Base-by-base conservation (phyloP, 1,140 invertebrate species). In the Orius insidiosus region DNA sequence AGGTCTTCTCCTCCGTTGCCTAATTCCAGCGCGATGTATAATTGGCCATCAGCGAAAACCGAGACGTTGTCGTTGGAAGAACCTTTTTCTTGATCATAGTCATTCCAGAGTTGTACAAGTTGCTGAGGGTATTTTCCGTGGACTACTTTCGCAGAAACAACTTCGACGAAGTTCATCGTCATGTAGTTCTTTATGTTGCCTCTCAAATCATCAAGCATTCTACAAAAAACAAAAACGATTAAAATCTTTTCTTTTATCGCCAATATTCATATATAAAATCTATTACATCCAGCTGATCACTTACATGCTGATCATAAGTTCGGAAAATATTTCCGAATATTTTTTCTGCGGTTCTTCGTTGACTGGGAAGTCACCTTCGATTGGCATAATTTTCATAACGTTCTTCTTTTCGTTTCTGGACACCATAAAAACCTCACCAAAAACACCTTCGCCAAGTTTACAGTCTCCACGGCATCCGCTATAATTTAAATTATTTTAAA, bases 371-470 rank as follows among this genome's bases (percentile, higher is more conserved):
- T 62, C 55, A 4, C 84, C 84, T 59, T 84, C 82, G 36, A 88
- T 78, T 1, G 85, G 84, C 48, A 89, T 82, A 34, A 88, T 69
- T 68, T 89, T 90, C 54, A 87, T 67, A n/a, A 88, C 82, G 32
- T 72, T 69, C 33, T 62, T 62, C 4, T 10, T 14, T 31, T 55
- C 57, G 5, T 57, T 58, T 16, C 68, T 66, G 35, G 69, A 68
- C 54, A 75, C 70, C 30, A 80, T 61, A 58, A 86, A 94, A 3
- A 93, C 89, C 65, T 95, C 89, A 1, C 87, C 88, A 57, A 85
- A 94, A 13, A 87, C 82, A 13, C 89, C 89, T 67, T 95, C 89
- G 6, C 85, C 88, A 53, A 93, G 83, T 70, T 93, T 95, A 50
- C 67, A 69, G 56, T 82, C n/a, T 32, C 19, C 42, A n/a, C n/a